phyloP scores from a whole-genome alignment of 2,113 vertebrate genomes.

The Callithrix jacchus region DNA sequence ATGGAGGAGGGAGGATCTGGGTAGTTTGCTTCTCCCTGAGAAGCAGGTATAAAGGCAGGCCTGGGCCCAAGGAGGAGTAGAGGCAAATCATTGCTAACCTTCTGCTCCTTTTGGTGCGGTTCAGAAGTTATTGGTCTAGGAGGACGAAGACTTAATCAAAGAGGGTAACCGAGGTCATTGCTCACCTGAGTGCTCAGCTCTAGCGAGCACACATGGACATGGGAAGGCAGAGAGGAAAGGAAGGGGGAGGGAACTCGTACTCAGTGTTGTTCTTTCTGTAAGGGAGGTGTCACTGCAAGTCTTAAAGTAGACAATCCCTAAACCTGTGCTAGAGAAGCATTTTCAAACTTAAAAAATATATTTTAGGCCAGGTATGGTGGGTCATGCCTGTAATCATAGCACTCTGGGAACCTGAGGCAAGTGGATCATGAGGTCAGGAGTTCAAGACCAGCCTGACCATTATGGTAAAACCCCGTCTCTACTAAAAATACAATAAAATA shows the following conservation, averaged over 20 bases:
- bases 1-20: too few relatives aligned
- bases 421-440: too few relatives aligned
- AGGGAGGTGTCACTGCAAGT: fast-evolving
- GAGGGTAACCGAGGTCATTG: not conserved
- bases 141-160: not conserved
- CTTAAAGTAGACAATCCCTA: not conserved
- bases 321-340: not conserved
- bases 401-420: too few relatives aligned
- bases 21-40: not conserved
- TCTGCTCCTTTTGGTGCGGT: not conserved
- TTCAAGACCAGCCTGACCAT: too few relatives aligned
- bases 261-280: too few relatives aligned
- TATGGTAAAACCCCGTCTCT: too few relatives aligned
- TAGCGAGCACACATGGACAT: not conserved
- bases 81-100: not conserved
- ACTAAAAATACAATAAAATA: too few relatives aligned
- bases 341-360: not conserved
- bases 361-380: not conserved
- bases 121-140: not conserved
- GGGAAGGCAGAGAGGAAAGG: not conserved
- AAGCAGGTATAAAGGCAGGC: not conserved
- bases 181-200: not conserved
- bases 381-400: too few relatives aligned
- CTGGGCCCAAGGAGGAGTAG: not conserved
- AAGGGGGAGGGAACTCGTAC: too few relatives aligned